Evolutionary conservation across 2,797 vertebrate genomes (phyloP).

Genomic region (Nannoperca australis): DNA sequence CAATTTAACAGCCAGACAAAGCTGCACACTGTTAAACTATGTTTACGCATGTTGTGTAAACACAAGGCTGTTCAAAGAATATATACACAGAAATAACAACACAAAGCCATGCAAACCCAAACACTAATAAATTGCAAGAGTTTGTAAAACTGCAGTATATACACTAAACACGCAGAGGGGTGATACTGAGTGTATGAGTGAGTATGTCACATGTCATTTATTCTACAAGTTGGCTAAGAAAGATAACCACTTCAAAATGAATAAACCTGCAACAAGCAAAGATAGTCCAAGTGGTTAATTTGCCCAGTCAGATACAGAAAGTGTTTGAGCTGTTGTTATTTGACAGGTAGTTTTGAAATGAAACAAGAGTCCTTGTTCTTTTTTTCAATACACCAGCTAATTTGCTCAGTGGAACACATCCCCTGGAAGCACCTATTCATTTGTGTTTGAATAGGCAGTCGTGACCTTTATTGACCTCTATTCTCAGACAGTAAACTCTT

Average conservation of each 20-base stretch:
- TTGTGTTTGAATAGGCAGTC: neutral
- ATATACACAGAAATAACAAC: no score
- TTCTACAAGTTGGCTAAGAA: neutral
- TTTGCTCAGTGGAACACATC: neutral
- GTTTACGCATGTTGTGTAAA: neutral
- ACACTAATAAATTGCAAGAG: neutral
- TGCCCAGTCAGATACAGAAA: neutral
- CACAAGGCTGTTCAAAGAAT: neutral
- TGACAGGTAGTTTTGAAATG: neutral
- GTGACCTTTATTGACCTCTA: neutral
- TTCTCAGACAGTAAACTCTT: neutral
- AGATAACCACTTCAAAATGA: neutral
- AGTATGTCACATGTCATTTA: constrained; percentile 1
- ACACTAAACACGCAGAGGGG: neutral
- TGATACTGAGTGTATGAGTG: neutral
- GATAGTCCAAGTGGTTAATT: neutral
- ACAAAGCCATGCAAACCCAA: neutral
- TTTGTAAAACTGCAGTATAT: neutral
- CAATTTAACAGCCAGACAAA: neutral
- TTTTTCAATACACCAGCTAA: neutral
- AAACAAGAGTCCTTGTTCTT: neutral
- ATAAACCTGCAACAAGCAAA: neutral
- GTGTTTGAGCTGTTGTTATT: neutral
- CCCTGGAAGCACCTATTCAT: neutral
- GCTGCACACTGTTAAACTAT: neutral